Evolutionary conservation across 2,113 vertebrate genomes (phyloP).

Genomic region (Eira barbara): DNA sequence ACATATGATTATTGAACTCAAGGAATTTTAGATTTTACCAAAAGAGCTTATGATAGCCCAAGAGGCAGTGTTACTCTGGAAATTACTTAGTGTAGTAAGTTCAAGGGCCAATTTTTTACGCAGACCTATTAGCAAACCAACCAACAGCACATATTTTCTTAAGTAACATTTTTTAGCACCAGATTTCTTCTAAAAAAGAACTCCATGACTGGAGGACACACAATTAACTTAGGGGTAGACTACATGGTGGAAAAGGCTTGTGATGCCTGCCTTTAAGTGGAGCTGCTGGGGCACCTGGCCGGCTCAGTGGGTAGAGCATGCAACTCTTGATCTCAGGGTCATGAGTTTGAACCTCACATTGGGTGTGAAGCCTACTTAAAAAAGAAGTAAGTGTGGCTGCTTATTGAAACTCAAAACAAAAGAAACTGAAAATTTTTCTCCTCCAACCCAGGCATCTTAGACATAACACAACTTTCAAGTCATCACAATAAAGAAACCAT

Average conservation of each 20-base stretch:
- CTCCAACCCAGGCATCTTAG: not conserved
- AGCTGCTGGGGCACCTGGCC: not conserved
- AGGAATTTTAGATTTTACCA: not conserved
- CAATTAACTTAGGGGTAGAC: not conserved
- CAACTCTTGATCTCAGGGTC: not conserved
- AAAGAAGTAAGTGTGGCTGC: not conserved
- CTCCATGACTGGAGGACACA: not conserved
- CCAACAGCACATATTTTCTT: not conserved
- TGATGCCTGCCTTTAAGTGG: not conserved
- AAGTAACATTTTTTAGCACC: not conserved
- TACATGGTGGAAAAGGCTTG: not conserved
- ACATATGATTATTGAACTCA: not conserved
- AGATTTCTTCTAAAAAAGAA: not conserved
- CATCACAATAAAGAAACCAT: not conserved
- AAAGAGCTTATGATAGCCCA: not conserved
- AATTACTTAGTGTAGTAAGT: not conserved
- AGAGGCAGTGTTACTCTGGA: not conserved
- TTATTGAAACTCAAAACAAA: conserved; percentile 20
- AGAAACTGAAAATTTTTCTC: not conserved
- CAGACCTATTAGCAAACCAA: not conserved
- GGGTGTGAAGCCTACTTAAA: not conserved
- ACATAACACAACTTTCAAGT: not conserved
- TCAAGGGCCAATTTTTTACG: not conserved
- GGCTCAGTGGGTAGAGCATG: rapidly evolving
- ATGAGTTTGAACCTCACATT: not conserved